Conservation (phyloP, 2,113 vertebrate genomes). For the Scopus umbretta region DNA sequence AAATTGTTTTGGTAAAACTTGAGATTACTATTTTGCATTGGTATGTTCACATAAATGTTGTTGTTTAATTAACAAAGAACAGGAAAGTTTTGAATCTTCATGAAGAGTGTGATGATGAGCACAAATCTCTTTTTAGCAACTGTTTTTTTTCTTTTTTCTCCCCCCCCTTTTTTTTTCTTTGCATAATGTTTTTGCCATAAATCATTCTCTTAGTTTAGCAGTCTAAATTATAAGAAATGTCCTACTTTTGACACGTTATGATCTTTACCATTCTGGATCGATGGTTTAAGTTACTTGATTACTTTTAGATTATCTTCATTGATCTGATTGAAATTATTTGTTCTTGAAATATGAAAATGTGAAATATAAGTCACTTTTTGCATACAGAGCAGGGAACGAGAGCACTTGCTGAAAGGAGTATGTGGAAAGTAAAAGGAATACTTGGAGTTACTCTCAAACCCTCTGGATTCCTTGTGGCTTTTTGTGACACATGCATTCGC, state of each 20-base stretch:
- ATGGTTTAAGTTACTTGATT: not conserved
- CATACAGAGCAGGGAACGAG: not conserved
- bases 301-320: not conserved
- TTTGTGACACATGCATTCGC: constrained; percentile 48
- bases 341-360: not conserved
- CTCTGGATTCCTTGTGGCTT: constrained; percentile 62
- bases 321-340: not conserved
- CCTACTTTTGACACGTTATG: not conserved
- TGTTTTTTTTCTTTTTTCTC: not conserved
- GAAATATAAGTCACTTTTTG: not conserved
- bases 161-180: not conserved
- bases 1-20: not conserved
- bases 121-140: not conserved
- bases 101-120: not conserved
- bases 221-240: not conserved
- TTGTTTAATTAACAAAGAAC: not conserved
- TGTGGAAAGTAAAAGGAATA: not conserved
- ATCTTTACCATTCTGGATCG: not conserved
- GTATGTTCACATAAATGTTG: not conserved
- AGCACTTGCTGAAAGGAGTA: not conserved
- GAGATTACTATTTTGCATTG: not conserved
- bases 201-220: not conserved
- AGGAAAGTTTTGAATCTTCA: not conserved
- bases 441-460: constrained; percentile 9
- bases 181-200: not conserved